Evolutionary conservation across 2,888 invertebrate genomes (phyloP).

Genomic region (Eretmocerus hayati): DNA sequence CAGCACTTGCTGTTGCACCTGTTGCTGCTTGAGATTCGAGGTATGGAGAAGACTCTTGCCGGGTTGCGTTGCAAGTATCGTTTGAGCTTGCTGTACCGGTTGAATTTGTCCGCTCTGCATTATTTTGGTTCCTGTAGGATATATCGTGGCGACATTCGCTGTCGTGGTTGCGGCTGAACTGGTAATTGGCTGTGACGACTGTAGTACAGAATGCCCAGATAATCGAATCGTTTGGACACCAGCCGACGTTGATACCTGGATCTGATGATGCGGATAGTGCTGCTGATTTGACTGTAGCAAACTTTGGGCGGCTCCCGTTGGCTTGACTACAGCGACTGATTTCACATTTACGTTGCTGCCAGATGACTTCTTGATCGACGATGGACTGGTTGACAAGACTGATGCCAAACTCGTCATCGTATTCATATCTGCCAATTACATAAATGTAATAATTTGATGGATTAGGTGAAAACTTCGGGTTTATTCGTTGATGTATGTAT

Average conservation of each 20-base stretch:
- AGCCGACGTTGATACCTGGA: conserved; percentile 44
- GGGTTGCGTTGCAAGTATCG: conserved; percentile 31
- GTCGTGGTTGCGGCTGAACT: conserved; percentile 39
- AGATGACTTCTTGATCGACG: conserved; percentile 36
- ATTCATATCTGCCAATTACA: conserved; percentile 5
- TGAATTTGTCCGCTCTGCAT: conserved; percentile 30
- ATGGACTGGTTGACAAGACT: conserved; percentile 18
- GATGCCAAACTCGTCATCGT: conserved; percentile 8
- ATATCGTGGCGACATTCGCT: conserved; percentile 46
- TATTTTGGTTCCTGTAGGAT: conserved; percentile 45
- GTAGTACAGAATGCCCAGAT: conserved; percentile 47
- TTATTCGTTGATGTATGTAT: too few relatives aligned
- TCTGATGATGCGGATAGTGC: conserved; percentile 44
- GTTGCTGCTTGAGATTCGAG: conserved; percentile 36
- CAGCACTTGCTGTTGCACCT: conserved; percentile 36
- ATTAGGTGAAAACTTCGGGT: not conserved
- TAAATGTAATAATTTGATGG: not conserved
- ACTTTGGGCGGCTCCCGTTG: conserved; percentile 37
- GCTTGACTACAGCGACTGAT: conserved; percentile 41
- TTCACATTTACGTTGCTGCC: conserved; percentile 33
- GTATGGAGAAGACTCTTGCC: conserved; percentile 37
- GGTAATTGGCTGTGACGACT: conserved; percentile 43
- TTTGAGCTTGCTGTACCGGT: conserved; percentile 30
- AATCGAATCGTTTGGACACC: conserved; percentile 53
- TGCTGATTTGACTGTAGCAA: conserved; percentile 43